Percentiles rank a stretch among this genome's conserved stretches.
These are phyloP conservation scores for Babyrousa celebensis DNA, from an alignment of 2,797 vertebrate genomes.

Conservation along the genomic window DNA sequence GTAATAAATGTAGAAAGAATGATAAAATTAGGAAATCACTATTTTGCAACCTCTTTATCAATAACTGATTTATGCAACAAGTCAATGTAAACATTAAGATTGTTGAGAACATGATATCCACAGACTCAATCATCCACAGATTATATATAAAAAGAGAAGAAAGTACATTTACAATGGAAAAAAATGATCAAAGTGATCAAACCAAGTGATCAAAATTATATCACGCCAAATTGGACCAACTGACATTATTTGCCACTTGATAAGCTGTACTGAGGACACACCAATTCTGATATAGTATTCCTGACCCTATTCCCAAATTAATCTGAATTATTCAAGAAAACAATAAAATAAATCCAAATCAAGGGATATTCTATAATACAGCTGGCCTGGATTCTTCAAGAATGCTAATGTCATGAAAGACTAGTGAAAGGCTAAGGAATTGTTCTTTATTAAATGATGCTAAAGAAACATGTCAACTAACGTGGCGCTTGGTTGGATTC, in stretches of 20 bases:
- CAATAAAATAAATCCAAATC: background rate
- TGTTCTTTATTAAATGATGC: background rate
- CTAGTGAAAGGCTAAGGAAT: background rate
- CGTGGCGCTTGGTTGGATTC: background rate
- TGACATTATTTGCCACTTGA: background rate
- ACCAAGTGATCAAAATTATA: background rate
- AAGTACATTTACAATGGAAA: background rate
- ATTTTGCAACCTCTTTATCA: conserved; percentile 5
- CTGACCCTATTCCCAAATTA: background rate
- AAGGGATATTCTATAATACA: background rate
- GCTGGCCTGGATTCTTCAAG: background rate
- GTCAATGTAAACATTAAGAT: background rate
- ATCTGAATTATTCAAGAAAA: conserved; percentile 12
- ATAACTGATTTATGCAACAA: background rate
- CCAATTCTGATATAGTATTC: background rate
- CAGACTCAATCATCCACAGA: background rate
- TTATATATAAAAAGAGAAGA: background rate
- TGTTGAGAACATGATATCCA: conserved; percentile 27
- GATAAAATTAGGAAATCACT: background rate
- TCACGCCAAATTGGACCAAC: background rate
- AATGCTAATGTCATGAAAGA: background rate
- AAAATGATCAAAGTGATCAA: background rate
- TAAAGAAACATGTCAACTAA: background rate
- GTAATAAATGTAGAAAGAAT: background rate
- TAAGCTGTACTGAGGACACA: background rate